Base-by-base conservation (phyloP, 2,113 vertebrate species). In the Numenius arquata region DNA sequence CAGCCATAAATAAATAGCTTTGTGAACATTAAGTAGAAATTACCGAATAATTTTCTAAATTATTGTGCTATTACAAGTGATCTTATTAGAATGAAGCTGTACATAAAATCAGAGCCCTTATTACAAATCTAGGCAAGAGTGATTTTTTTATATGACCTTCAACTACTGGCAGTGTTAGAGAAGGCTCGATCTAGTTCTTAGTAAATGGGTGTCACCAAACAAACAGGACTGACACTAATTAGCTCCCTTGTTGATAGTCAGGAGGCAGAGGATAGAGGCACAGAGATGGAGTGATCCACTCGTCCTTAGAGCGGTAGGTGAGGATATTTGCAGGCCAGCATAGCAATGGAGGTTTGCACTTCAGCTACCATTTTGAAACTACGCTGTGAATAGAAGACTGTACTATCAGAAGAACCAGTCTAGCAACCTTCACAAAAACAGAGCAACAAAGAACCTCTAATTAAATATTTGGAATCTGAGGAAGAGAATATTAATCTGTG, bases 211-310 rank as follows among this genome's bases (percentile, higher is more conserved):
- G 88, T 87, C 92, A 90, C 95, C 83, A 94, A 92, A 81, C 83
- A 95, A 95, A 93, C 22, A 50, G 52, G 68, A 68, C 68, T 97
- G 85, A 96, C 96, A 89, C 65, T 95, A 97, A 96, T 97, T 97
- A 96, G 61, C 76, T 87, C 47, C 90, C 43, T 82, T 78, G 86
- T 50, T 94, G 96, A 75, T 93, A 90, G 76, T 56, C 36, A 72
- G 68, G 78, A 68, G 52, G 10, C 36, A 87, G 74, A 85, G 76
- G 68, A 78, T 22, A 72, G 89, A 87, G 68, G 77, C 58, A 78
- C 5, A 9, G 73, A 90, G 65, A 15, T 0, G 2, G 59, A 6
- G 1, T 68, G 95, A 82, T 65, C 63, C 6, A 2, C 65, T 94
- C 88, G 1, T 80, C 34, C 15, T 58, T 48, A 26, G 27, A 87